These are phyloP conservation scores for Macropus fuliginosus DNA, from an alignment of 2,797 vertebrate genomes.

Conservation along the genomic window DNA sequence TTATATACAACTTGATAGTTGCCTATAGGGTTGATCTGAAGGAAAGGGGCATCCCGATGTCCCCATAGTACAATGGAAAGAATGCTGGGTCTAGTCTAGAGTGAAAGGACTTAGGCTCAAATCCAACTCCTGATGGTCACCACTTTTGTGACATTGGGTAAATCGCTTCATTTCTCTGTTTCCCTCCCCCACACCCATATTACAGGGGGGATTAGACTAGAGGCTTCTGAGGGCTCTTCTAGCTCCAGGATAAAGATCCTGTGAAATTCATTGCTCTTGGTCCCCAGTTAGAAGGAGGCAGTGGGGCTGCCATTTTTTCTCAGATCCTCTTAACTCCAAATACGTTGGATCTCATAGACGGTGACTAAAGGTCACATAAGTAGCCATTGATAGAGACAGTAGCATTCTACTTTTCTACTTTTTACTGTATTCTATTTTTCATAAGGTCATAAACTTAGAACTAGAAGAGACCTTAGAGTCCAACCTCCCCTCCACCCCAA, in stretches of 20 bases:
- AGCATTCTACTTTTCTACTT: not conserved
- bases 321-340: not conserved
- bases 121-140: slow-evolving; percentile 15
- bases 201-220: not conserved
- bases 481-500: not conserved
- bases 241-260: not conserved
- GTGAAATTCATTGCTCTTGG: not conserved
- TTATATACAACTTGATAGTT: not conserved
- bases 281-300: not conserved
- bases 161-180: not conserved
- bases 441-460: not conserved
- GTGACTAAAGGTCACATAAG: not conserved
- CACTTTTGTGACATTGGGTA: slow-evolving; percentile 1
- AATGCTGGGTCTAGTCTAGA: not conserved
- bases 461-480: not conserved
- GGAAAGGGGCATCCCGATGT: not conserved
- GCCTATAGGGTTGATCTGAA: not conserved
- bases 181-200: not conserved
- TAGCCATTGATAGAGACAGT: not conserved
- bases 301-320: not conserved
- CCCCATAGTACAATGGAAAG: not conserved
- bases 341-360: not conserved
- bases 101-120: not conserved
- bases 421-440: not conserved
- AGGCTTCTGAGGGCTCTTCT: not conserved